phyloP scores from a whole-genome alignment of 2,113 vertebrate genomes.

The Hucho hucho region DNA sequence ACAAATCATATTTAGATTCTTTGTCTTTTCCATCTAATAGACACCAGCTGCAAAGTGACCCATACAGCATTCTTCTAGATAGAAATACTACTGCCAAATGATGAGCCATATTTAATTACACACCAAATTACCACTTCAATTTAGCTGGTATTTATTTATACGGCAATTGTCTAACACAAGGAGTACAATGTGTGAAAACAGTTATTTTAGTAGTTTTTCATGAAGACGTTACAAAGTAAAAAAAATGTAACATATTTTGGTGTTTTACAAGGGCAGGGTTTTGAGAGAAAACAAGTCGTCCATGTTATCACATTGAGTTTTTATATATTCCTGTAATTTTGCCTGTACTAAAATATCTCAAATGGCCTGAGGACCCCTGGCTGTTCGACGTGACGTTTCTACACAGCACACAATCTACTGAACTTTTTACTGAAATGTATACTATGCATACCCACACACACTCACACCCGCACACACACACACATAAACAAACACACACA shows the following conservation, averaged over 20 bases:
- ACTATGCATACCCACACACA: too few species aligned
- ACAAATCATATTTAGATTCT: conserved; percentile 6
- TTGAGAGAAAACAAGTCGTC: conserved; percentile 3
- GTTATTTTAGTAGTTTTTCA: too few species aligned
- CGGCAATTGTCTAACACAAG: conserved; percentile 13
- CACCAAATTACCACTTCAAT: conserved; percentile 24
- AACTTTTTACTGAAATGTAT: neutral
- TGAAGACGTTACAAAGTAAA: neutral
- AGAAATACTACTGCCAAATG: too few species aligned
- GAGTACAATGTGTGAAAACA: too few species aligned
- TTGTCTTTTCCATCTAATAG: conserved; percentile 8
- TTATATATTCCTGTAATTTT: conserved; percentile 44
- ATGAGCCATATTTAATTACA: neutral
- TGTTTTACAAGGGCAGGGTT: conserved; percentile 6
- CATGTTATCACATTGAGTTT: conserved; percentile 39
- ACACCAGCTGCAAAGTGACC: neutral
- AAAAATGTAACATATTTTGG: too few species aligned
- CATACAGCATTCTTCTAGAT: neutral
- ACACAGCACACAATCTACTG: neutral
- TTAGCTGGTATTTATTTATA: neutral
- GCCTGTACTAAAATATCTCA: conserved; percentile 21
- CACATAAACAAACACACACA: too few species aligned
- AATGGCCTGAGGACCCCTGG: neutral
- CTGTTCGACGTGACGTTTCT: neutral
- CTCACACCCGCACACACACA: neutral